Conservation (phyloP, 2,888 invertebrate genomes). For the Atethmia centrago region DNA sequence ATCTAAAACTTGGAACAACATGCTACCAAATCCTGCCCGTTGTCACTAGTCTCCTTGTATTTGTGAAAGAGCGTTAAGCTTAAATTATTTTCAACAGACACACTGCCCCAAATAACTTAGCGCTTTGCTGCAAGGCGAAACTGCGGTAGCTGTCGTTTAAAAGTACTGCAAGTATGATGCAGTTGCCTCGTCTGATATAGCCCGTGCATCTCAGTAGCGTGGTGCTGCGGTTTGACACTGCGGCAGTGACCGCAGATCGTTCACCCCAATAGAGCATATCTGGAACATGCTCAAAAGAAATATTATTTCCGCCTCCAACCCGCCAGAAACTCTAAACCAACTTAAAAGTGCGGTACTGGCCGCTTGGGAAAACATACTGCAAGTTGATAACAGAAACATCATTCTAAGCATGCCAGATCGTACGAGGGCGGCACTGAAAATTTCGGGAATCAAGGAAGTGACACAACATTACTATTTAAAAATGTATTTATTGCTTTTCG, state of each 20-base stretch:
- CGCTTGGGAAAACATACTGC: no score
- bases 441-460: no score
- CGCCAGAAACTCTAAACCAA: no score
- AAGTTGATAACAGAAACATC: no score
- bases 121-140: not conserved
- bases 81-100: not conserved
- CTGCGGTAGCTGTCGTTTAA: not conserved
- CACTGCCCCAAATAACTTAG: not conserved
- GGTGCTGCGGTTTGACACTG: not conserved
- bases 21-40: not conserved
- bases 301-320: no score
- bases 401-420: no score
- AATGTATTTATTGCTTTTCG: no score
- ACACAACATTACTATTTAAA: no score
- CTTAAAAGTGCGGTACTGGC: no score
- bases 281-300: no score
- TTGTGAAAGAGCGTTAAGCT: not conserved
- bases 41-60: not conserved
- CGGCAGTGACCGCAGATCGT: constrained; percentile 1
- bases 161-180: not conserved
- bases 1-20: not conserved
- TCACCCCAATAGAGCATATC: no score
- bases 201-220: not conserved
- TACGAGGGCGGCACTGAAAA: no score
- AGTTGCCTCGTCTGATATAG: not conserved